Conservation (phyloP, 2,113 vertebrate species). For the Gavialis gangeticus region DNA sequence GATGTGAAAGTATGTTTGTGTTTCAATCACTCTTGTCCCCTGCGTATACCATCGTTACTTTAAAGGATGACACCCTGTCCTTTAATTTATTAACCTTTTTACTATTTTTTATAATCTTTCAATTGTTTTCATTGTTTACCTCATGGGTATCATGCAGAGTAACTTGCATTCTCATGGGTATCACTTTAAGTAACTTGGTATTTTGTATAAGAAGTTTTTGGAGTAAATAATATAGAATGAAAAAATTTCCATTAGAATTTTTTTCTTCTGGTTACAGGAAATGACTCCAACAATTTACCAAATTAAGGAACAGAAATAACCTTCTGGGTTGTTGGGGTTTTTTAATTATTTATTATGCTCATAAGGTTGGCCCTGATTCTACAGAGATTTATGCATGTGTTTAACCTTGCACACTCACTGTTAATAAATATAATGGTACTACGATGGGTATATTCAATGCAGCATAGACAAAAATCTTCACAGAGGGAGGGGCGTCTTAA, state of each 20-base stretch:
- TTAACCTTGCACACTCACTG: background rate
- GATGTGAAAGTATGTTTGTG: background rate
- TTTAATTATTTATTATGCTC: background rate
- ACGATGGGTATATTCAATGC: background rate
- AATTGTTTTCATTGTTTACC: background rate
- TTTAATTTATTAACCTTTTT: background rate
- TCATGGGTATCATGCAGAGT: no score
- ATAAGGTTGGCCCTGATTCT: background rate
- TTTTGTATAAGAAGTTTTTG: background rate
- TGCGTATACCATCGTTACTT: background rate
- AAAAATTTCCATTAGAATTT: background rate
- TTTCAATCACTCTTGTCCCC: background rate
- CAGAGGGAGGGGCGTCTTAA: background rate
- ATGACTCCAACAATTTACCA: background rate
- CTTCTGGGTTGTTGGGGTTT: background rate
- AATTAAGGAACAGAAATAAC: background rate
- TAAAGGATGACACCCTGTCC: background rate
- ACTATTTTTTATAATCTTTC: background rate
- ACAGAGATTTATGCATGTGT: background rate
- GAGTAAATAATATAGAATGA: background rate
- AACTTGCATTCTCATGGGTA: background rate
- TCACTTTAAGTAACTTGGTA: background rate
- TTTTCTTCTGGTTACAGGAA: background rate
- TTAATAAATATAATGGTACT: background rate
- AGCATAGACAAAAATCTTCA: background rate